Evolutionary conservation across 1,140 invertebrate species (phyloP).

Genomic region (Caenorhabditis elegans): WBcel235 BX284604.4:10579501-10580000

Average conservation of each 20-base stretch:
- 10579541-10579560: not conserved
- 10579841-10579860: not conserved
- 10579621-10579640: not conserved
- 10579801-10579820: not conserved
- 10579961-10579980: slow-evolving; percentile 61
- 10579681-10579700: not conserved
- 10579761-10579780: not conserved
- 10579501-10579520: slow-evolving; percentile 19
- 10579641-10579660: not conserved
- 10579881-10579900: not conserved
- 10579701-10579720: not conserved
- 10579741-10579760: not conserved
- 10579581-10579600: not conserved
- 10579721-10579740: not conserved
- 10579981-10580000: slow-evolving; percentile 61
- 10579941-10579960: slow-evolving; percentile 60
- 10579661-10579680: not conserved
- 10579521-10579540: not conserved
- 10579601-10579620: slow-evolving; percentile 2
- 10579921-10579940: not conserved
- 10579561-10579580: not conserved
- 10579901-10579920: not conserved
- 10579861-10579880: not conserved
- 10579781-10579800: slow-evolving; percentile 12
- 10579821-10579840: not conserved